These are phyloP conservation scores for Crocuta crocuta DNA, from an alignment of 2,113 vertebrate genomes.

Conservation along the genomic window DNA sequence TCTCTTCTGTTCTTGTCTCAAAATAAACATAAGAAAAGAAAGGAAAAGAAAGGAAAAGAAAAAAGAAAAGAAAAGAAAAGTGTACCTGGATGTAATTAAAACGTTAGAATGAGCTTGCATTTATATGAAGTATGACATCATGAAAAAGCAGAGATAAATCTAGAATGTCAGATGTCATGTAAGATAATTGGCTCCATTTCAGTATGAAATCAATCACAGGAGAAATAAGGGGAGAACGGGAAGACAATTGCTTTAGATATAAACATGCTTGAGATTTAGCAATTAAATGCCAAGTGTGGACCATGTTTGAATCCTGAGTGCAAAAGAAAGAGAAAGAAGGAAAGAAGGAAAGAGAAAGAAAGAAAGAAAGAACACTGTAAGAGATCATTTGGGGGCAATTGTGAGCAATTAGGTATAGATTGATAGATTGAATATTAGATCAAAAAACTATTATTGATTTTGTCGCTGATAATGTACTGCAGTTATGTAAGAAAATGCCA, in stretches of 20 bases:
- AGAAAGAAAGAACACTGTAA: not conserved
- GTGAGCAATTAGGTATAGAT: not conserved
- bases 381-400: not conserved
- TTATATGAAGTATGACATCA: not conserved
- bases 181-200: not conserved
- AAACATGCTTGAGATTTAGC: not conserved
- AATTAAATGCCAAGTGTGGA: not conserved
- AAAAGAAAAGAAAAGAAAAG: not conserved
- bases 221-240: not conserved
- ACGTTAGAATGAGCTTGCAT: not conserved
- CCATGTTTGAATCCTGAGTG: not conserved
- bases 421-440: not conserved
- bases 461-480: not conserved
- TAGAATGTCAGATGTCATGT: not conserved
- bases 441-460: not conserved
- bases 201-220: not conserved
- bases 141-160: not conserved
- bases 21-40: too few species aligned
- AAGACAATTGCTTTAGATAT: not conserved
- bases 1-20: too few species aligned
- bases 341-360: not conserved
- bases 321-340: not conserved
- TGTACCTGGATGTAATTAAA: not conserved
- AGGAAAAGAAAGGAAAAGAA: not conserved
- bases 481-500: not conserved